Evolutionary conservation across 1,140 invertebrate genomes (phyloP).

Genomic region (Homarus americanus): DNA sequence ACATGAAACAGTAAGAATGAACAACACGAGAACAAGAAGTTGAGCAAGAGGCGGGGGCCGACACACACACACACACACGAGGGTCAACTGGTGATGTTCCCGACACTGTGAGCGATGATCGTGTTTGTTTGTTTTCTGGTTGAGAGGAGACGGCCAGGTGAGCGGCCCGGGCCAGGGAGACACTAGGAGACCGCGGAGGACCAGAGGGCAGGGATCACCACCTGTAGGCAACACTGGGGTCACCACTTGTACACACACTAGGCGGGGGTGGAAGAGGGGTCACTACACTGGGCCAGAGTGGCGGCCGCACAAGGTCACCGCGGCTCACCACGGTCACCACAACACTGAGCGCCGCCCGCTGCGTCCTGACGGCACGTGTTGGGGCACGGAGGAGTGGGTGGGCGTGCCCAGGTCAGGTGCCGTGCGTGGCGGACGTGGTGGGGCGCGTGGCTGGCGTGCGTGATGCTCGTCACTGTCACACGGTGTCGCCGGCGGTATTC

Average conservation of each 20-base stretch:
- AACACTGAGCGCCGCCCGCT: slow-evolving; percentile 34
- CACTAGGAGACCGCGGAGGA: too few relatives aligned
- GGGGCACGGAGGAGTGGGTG: slow-evolving; percentile 40
- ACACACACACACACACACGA: too few relatives aligned
- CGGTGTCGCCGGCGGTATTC: slow-evolving; percentile 54
- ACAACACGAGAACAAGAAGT: too few relatives aligned
- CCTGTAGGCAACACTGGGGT: too few relatives aligned
- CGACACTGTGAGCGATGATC: too few relatives aligned
- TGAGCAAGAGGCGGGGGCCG: too few relatives aligned
- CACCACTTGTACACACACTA: neutral
- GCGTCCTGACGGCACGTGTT: slow-evolving; percentile 42
- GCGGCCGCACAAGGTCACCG: slow-evolving; percentile 15
- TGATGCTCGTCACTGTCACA: slow-evolving; percentile 64
- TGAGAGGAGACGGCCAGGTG: too few relatives aligned
- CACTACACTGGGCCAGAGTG: slow-evolving; percentile 2
- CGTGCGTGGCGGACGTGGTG: slow-evolving; percentile 59
- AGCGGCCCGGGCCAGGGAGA: too few relatives aligned
- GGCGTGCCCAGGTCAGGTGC: slow-evolving; percentile 58
- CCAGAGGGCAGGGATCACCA: too few relatives aligned
- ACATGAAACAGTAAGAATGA: too few relatives aligned
- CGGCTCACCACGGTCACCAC: slow-evolving; percentile 41
- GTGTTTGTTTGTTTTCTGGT: too few relatives aligned
- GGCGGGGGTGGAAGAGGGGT: neutral
- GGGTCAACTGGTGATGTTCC: too few relatives aligned
- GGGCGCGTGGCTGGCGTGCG: slow-evolving; percentile 63